A percentile compares a stretch with the other conserved stretches of the same genome.
phyloP scores from a whole-genome alignment of 1,140 invertebrate genomes.

The Saccostrea echinata region DNA sequence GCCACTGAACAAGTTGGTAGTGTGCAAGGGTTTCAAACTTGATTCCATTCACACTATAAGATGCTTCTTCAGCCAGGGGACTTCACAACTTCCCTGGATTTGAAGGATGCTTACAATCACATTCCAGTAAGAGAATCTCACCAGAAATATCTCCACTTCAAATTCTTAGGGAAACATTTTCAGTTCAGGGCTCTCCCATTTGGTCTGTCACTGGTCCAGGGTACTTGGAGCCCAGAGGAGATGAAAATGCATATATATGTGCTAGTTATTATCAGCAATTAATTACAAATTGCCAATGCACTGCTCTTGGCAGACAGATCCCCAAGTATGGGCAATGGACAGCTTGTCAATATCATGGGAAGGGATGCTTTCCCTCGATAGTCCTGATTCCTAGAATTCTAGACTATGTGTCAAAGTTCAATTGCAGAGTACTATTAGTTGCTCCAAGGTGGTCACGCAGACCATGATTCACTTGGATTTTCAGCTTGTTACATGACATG shows the following conservation, averaged over 20 bases:
- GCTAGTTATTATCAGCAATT: constrained; percentile 28
- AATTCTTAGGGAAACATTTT: background rate
- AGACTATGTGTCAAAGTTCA: background rate
- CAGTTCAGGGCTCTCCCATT: background rate
- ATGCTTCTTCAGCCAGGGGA: constrained; percentile 28
- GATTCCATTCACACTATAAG: constrained; percentile 31
- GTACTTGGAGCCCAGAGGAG: constrained; percentile 11
- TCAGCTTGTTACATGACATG: background rate
- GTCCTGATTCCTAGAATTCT: background rate
- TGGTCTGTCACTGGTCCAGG: constrained; percentile 1
- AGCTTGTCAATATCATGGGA: background rate
- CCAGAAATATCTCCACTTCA: constrained; percentile 47
- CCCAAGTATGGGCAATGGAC: background rate
- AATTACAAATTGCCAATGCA: background rate
- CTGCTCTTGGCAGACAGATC: background rate
- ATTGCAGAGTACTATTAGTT: background rate
- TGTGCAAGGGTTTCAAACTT: constrained; percentile 46
- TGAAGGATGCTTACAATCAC: constrained; percentile 51
- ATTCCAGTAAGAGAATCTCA: constrained; percentile 37
- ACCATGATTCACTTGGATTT: background rate
- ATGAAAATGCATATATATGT: constrained; percentile 42
- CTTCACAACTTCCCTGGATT: constrained; percentile 43
- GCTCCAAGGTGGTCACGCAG: constrained; percentile 5
- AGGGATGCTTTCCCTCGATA: background rate
- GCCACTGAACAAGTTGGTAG: constrained; percentile 46